phyloP scores from a whole-genome alignment of 2,113 vertebrate species.

The Parus major region DNA sequence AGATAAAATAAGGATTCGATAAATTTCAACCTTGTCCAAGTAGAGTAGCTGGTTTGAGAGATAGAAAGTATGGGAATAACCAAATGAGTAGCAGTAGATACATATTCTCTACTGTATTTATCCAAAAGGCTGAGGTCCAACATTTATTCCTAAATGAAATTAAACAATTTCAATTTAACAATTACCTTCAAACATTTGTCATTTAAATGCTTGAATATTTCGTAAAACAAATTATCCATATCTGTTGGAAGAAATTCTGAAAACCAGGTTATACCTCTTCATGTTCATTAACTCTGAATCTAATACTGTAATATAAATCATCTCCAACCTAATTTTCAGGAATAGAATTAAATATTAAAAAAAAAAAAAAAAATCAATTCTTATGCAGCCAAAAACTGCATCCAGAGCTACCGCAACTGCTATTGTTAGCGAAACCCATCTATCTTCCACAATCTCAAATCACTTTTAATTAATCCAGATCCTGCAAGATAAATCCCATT shows the following conservation, averaged over 20 bases:
- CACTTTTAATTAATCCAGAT: slow-evolving; percentile 49
- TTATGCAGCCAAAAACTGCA: not conserved
- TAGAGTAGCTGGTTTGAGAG: not conserved
- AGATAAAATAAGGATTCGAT: not conserved
- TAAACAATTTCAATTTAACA: not conserved
- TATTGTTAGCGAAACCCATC: not conserved
- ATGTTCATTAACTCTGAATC: slow-evolving; percentile 48
- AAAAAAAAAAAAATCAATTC: not conserved
- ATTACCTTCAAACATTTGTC: slow-evolving; percentile 45
- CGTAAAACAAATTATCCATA: slow-evolving; percentile 33
- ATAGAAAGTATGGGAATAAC: not conserved
- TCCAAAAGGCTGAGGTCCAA: not conserved
- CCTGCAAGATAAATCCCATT: slow-evolving; percentile 6
- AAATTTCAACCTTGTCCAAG: not conserved
- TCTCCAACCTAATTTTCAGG: slow-evolving; percentile 19
- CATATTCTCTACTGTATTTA: not conserved
- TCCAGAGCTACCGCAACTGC: not conserved
- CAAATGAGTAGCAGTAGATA: not conserved
- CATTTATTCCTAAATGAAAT: slow-evolving; percentile 13
- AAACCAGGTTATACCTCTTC: slow-evolving; percentile 45
- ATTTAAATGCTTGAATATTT: slow-evolving; percentile 40
- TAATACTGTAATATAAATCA: slow-evolving; percentile 45
- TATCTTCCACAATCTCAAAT: slow-evolving; percentile 33
- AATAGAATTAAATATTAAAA: slow-evolving; percentile 8
- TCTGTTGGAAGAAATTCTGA: slow-evolving; percentile 47